Percentiles rank a stretch among this genome's conserved stretches.
Conservation (phyloP, 1,140 invertebrate genomes). For the Drosophila pectinifera region DNA sequence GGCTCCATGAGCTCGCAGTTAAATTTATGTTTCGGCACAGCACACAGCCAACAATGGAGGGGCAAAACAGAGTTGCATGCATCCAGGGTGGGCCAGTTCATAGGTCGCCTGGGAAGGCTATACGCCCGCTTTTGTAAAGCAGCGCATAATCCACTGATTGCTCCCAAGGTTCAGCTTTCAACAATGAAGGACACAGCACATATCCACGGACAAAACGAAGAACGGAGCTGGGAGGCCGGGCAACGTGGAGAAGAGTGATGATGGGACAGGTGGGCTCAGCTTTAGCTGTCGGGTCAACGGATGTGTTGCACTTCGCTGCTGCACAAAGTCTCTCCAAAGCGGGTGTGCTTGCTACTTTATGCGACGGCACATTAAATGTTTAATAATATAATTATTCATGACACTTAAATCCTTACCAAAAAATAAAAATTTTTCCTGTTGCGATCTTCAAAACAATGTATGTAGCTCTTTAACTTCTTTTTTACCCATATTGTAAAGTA, state of each 20-base stretch:
- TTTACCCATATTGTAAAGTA: too few species aligned
- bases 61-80: constrained; percentile 58
- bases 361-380: background rate
- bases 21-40: constrained; percentile 75
- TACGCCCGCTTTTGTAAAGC: constrained; percentile 57
- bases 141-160: constrained; percentile 78
- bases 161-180: constrained; percentile 82
- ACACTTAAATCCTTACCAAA: too few species aligned
- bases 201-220: constrained; percentile 9
- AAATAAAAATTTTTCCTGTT: too few species aligned
- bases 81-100: constrained; percentile 30
- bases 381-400: background rate
- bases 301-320: constrained; percentile 25
- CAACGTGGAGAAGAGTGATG: constrained; percentile 10
- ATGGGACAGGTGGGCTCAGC: constrained; percentile 24
- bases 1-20: constrained; percentile 74
- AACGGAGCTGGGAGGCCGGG: background rate
- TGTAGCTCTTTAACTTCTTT: too few species aligned
- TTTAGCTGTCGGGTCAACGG: constrained; percentile 54
- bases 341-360: background rate
- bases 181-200: constrained; percentile 64
- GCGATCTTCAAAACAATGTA: background rate
- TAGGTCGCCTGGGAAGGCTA: constrained; percentile 47
- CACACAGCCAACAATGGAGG: constrained; percentile 63
- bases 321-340: background rate